Evolutionary conservation across 2,797 vertebrate species (phyloP).

Genomic region (Galago senegalensis): DNA sequence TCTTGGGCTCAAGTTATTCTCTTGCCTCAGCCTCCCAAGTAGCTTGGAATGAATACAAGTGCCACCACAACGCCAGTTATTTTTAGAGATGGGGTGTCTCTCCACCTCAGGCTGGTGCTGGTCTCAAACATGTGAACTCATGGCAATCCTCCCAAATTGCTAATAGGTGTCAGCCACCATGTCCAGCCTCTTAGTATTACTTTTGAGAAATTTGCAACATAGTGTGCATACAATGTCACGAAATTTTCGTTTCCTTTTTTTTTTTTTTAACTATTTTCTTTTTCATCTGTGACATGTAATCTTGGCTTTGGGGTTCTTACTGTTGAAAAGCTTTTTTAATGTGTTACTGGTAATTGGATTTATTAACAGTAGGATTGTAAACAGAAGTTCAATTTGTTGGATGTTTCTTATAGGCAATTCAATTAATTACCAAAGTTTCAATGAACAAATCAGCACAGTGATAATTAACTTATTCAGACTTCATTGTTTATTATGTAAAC

Average conservation of each 20-base stretch:
- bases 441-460: conserved; percentile 33
- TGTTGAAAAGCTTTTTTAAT: conserved; percentile 50
- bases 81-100: too few species aligned
- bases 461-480: conserved; percentile 60
- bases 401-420: conserved; percentile 66
- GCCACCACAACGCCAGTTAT: too few species aligned
- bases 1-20: too few species aligned
- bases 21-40: too few species aligned
- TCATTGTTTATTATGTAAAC: not conserved
- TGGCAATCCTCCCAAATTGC: too few species aligned
- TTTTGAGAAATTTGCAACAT: not conserved
- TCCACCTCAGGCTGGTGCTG: too few species aligned
- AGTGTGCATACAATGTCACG: not conserved
- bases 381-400: conserved; percentile 61
- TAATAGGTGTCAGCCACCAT: too few species aligned
- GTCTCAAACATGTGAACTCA: too few species aligned
- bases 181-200: not conserved
- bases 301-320: conserved; percentile 53
- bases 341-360: conserved; percentile 65
- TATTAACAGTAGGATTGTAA: conserved; percentile 68
- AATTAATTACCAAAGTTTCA: conserved; percentile 72
- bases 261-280: conserved; percentile 11
- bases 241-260: conserved; percentile 22
- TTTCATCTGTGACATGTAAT: conserved; percentile 38
- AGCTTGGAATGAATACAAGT: too few species aligned